Evolutionary conservation across 2,113 vertebrate genomes (phyloP).

Genomic region (Eupsittula cactorum): DNA sequence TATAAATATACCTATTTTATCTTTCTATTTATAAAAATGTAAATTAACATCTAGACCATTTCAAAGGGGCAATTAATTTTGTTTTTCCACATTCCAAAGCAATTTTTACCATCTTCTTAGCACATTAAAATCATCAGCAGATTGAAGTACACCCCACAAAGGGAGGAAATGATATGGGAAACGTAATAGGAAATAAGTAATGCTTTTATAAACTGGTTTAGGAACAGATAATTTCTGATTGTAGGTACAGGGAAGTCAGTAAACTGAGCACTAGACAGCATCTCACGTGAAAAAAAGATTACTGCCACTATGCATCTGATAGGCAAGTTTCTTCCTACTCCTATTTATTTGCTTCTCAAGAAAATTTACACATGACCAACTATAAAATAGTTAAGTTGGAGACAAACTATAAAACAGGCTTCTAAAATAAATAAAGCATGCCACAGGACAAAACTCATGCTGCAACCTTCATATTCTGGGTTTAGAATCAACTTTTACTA

Average conservation of each 20-base stretch:
- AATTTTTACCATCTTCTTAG: background rate
- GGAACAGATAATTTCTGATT: background rate
- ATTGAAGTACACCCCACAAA: background rate
- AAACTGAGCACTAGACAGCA: background rate
- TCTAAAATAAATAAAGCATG: background rate
- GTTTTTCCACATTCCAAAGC: background rate
- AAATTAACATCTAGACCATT: background rate
- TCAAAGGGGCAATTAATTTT: background rate
- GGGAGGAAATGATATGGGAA: background rate
- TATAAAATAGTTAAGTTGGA: background rate
- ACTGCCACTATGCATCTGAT: background rate
- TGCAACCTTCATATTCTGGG: background rate
- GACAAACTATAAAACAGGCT: background rate
- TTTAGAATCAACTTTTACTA: background rate
- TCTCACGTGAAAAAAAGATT: background rate
- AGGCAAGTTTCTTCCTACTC: background rate
- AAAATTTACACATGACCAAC: background rate
- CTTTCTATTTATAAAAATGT: background rate
- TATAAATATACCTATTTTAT: background rate
- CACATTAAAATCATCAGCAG: background rate
- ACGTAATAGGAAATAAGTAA: background rate
- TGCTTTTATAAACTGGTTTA: background rate
- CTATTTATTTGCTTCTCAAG: background rate
- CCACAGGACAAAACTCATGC: background rate
- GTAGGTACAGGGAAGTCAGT: background rate